Evolutionary conservation across 1,140 invertebrate species (phyloP).

Genomic region (Fopius arisanus): DNA sequence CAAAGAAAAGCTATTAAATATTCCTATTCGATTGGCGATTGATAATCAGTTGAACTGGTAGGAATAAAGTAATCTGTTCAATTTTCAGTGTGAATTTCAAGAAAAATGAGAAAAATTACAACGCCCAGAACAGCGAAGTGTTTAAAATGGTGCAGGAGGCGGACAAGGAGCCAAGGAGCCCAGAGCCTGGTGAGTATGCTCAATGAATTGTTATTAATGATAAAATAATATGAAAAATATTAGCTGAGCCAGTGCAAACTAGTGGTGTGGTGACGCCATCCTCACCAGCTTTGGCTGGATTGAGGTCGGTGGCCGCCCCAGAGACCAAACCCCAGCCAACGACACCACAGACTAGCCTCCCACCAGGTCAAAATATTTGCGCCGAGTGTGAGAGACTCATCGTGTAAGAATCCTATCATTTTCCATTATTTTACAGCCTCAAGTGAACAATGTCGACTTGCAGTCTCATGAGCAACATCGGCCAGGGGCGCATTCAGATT

Average conservation of each 20-base stretch:
- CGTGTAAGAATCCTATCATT: conserved; percentile 75
- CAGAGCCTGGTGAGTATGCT: conserved; percentile 72
- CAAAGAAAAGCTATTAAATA: too few relatives aligned
- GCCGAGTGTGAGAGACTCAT: conserved; percentile 92
- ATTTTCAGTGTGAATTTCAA: conserved; percentile 90
- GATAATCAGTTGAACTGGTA: too few relatives aligned
- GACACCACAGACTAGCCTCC: conserved; percentile 71
- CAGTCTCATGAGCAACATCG: neutral
- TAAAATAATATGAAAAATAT: conserved; percentile 27
- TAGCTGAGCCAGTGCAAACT: conserved; percentile 56
- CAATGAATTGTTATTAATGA: neutral
- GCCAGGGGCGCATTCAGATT: conserved; percentile 1
- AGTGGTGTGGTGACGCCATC: conserved; percentile 63
- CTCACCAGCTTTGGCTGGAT: conserved; percentile 60
- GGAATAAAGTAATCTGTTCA: too few relatives aligned
- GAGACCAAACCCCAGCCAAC: conserved; percentile 68
- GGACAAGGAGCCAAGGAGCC: conserved; percentile 80
- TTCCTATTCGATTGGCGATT: too few relatives aligned
- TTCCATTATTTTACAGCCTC: neutral
- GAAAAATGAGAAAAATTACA: conserved; percentile 91
- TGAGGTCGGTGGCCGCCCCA: conserved; percentile 77
- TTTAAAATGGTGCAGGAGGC: conserved; percentile 92
- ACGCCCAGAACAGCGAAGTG: conserved; percentile 87
- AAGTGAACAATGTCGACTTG: conserved; percentile 34
- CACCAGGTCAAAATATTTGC: conserved; percentile 89